These are phyloP conservation scores for Cotesia glomerata DNA, from an alignment of 1,140 invertebrate species.

Conservation along the genomic window DNA sequence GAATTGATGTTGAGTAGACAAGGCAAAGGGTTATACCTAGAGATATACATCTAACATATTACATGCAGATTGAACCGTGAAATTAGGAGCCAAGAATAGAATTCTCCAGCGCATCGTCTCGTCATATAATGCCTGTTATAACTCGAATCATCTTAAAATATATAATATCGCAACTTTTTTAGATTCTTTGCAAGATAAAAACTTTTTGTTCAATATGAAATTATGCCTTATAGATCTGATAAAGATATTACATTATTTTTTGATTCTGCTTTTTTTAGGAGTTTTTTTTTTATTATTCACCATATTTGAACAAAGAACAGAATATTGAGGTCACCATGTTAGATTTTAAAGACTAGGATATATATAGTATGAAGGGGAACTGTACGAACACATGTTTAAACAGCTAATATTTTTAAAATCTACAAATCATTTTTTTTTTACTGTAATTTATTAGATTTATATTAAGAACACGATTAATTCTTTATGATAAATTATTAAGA, in stretches of 20 bases:
- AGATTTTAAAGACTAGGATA: neutral
- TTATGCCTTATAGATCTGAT: too few species aligned
- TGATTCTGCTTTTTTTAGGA: neutral
- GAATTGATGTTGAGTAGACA: too few species aligned
- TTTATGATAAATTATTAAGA: too few species aligned
- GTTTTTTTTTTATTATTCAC: neutral
- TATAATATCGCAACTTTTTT: too few species aligned
- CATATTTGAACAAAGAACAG: neutral
- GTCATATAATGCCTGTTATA: neutral
- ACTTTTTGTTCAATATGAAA: too few species aligned
- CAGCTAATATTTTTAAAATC: too few species aligned
- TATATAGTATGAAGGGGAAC: neutral
- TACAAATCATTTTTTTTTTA: too few species aligned
- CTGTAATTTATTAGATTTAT: too few species aligned
- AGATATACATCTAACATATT: neutral
- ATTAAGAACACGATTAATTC: too few species aligned
- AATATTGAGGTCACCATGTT: neutral
- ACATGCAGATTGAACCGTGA: neutral
- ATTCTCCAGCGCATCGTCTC: neutral
- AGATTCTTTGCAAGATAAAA: too few species aligned
- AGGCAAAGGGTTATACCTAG: too few species aligned
- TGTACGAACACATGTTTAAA: neutral
- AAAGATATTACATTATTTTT: neutral
- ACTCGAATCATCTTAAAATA: too few species aligned
- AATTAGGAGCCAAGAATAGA: slow-evolving; percentile 12